These are phyloP conservation scores for Mylabris sibirica DNA, from an alignment of 2,888 invertebrate species.

Conservation along the genomic window DNA sequence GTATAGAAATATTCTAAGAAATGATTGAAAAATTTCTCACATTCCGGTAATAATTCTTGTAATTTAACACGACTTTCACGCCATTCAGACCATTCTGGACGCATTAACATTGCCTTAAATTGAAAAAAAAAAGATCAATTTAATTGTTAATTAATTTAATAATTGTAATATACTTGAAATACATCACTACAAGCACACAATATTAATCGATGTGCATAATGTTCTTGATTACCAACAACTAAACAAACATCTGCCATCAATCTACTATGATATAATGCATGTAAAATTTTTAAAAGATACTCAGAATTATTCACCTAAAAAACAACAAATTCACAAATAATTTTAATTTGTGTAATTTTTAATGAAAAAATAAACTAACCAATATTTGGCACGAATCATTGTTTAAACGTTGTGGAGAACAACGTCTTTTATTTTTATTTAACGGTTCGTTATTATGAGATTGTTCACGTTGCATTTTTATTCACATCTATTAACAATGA, in stretches of 20 bases:
- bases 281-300: constrained; percentile 82
- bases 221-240: constrained; percentile 81
- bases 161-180: constrained; percentile 78
- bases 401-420: constrained; percentile 37
- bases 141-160: constrained; percentile 19
- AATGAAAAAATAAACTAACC: constrained; percentile 39
- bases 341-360: neutral
- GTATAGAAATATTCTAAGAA: constrained; percentile 90
- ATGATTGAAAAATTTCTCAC: constrained; percentile 84
- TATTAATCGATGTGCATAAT: constrained; percentile 89
- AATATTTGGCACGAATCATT: constrained; percentile 51
- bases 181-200: constrained; percentile 95
- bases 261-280: constrained; percentile 82
- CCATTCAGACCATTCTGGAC: constrained; percentile 92
- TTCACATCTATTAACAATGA: too few species aligned
- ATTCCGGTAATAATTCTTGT: constrained; percentile 81
- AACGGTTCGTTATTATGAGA: constrained; percentile 26
- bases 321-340: constrained; percentile 2
- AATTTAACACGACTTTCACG: constrained; percentile 83
- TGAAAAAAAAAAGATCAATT: constrained; percentile 21
- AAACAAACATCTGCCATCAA: constrained; percentile 90
- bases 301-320: constrained; percentile 85
- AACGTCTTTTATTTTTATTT: constrained; percentile 40
- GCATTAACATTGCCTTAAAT: constrained; percentile 91
- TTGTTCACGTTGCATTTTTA: constrained; percentile 20